Evolutionary conservation across 2,797 vertebrate species (phyloP), one percentile per base, ranked within the genome.

Genomic region (Micrastur ruficollis): DNA sequence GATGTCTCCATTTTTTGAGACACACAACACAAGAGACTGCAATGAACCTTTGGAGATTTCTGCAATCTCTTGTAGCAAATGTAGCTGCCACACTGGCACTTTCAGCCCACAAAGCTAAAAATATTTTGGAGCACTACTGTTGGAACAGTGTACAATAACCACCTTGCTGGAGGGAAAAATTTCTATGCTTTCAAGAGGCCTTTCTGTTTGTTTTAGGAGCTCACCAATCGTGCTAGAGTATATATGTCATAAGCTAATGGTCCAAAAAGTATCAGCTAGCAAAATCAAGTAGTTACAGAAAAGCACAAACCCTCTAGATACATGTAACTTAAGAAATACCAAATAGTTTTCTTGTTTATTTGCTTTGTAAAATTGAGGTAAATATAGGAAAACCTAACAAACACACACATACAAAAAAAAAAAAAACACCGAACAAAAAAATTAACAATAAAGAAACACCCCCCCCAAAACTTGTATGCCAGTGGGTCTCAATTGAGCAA

Each of bases 191-290:
- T 87, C 80, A 83, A 34, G n/a, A 84, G 26, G 36, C 8, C 14
- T 55, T 93, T 91, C 36, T 32, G n/a, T 73, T 94, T 92, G 52
- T 31, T 94, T 95, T 61, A 73, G 50, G 20, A 70, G 52, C 6
- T 86, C 50, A 83, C 4, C 46, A 70, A 53, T 47, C 2, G 4
- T 68, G 52, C 61, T 71, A 32, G 34, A 75, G 19, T 73, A 56
- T 71, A 32, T 50, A 75, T 42, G 18, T n/a, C 58, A 88, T 72
- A 66, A 91, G 21, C 3, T 32, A 90, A 93, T 34, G 44, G 53
- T 44, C 55, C 16, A 17, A 68, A 89, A 86, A 81, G 65, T 47
- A 93, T 31, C 36, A 20, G 66, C 23, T 42, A 66, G 74, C 44
- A 90, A 85, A 95, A 76, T 14, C 40, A 34, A 96, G 50, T 46